Evolutionary conservation across 2,888 invertebrate species (phyloP).

Genomic region (Diplazon laetatorius): DNA sequence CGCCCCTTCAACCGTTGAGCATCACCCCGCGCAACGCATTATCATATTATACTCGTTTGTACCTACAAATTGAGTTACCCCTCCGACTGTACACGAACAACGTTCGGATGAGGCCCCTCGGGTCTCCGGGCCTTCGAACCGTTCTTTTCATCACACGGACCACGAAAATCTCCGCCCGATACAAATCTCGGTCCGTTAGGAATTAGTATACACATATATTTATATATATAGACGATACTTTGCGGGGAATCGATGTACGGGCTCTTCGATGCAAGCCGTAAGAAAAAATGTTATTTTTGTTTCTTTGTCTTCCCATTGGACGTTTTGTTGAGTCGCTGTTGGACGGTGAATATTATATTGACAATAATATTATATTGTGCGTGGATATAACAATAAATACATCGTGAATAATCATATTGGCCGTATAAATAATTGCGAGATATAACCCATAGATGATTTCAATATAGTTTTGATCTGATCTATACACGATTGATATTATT

Average conservation of each 20-base stretch:
- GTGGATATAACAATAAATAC: too few relatives aligned
- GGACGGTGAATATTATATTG: too few relatives aligned
- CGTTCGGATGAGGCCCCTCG: conserved; percentile 59
- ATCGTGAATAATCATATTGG: too few relatives aligned
- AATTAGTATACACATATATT: too few relatives aligned
- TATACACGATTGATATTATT: too few relatives aligned
- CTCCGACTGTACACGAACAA: conserved; percentile 70
- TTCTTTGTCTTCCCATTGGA: conserved; percentile 42
- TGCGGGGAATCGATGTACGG: conserved; percentile 61
- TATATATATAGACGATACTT: conserved; percentile 71
- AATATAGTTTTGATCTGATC: too few relatives aligned
- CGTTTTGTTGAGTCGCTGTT: too few relatives aligned
- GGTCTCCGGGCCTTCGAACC: conserved; percentile 18
- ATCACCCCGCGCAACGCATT: conserved; percentile 69
- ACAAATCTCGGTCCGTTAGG: conserved; percentile 67
- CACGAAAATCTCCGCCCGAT: conserved; percentile 59
- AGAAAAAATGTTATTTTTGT: conserved; percentile 65
- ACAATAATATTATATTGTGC: too few relatives aligned
- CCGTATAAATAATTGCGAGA: too few relatives aligned
- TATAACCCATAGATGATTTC: too few relatives aligned
- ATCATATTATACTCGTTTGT: conserved; percentile 82
- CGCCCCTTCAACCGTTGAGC: conserved; percentile 34
- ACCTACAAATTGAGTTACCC: conserved; percentile 82
- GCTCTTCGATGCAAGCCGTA: conserved; percentile 18
- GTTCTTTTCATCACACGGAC: conserved; percentile 11